Conservation (phyloP, 2,113 vertebrate genomes). For the Cavia porcellus region DNA sequence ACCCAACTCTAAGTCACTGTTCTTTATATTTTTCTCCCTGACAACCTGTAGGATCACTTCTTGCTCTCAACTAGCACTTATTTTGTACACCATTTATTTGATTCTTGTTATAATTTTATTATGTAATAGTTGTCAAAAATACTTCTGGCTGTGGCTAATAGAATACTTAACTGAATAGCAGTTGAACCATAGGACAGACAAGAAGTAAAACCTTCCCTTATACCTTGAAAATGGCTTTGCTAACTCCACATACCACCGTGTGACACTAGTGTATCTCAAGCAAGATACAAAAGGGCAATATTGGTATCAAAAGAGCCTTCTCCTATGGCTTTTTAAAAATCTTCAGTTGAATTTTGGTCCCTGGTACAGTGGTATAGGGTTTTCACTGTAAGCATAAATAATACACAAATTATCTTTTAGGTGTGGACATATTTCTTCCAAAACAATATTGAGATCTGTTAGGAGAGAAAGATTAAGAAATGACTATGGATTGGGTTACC, state of each 20-base stretch:
- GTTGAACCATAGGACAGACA: not conserved
- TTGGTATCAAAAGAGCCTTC: not conserved
- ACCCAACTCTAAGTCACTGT: not conserved
- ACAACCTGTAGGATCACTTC: not conserved
- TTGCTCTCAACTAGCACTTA: constrained; percentile 35
- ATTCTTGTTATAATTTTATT: constrained; percentile 20
- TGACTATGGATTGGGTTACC: constrained; percentile 1
- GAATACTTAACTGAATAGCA: not conserved
- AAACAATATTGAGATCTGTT: not conserved
- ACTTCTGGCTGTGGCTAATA: constrained; percentile 20
- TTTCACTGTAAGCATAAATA: not conserved
- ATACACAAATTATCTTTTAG: not conserved
- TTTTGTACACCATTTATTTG: constrained; percentile 14
- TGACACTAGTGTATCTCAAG: not conserved
- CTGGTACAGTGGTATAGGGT: not conserved
- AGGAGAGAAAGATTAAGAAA: constrained; percentile 5
- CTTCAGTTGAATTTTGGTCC: not conserved
- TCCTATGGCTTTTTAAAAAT: constrained; percentile 32
- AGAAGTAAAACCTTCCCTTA: not conserved
- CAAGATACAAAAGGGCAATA: not conserved
- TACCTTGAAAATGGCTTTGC: constrained; percentile 31
- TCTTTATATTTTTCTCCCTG: not conserved
- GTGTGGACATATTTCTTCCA: not conserved
- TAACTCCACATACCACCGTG: not conserved
- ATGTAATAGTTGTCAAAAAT: constrained; percentile 46